Percentiles rank a stretch among this genome's conserved stretches.
Conservation (phyloP, 1,140 invertebrate species). For the Bombus difficillimus region DNA sequence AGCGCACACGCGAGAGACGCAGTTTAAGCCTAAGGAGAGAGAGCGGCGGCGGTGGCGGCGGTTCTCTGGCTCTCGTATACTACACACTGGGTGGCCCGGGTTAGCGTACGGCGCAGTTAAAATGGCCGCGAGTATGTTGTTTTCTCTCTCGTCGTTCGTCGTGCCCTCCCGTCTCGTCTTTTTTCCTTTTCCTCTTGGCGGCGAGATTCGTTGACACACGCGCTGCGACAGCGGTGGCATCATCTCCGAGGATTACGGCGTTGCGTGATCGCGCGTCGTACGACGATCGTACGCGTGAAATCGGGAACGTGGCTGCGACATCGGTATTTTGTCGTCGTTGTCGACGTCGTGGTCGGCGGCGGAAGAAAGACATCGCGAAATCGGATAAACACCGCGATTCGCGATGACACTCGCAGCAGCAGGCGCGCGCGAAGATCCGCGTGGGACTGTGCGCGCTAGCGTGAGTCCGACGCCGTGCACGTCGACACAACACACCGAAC, state of each 20-base stretch:
- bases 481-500: slow-evolving; percentile 44
- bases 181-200: slow-evolving; percentile 5
- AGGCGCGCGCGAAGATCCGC: slow-evolving; percentile 65
- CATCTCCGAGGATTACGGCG: not conserved
- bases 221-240: not conserved
- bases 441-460: slow-evolving; percentile 63
- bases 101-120: slow-evolving; percentile 66
- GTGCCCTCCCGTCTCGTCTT: not conserved
- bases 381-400: slow-evolving; percentile 5
- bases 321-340: not conserved
- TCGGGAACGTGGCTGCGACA: not conserved
- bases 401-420: slow-evolving; percentile 34
- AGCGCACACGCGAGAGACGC: slow-evolving; percentile 62
- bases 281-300: not conserved
- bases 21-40: slow-evolving; percentile 58
- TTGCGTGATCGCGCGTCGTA: not conserved
- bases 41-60: slow-evolving; percentile 25
- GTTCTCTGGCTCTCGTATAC: slow-evolving; percentile 46
- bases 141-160: slow-evolving; percentile 23
- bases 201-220: slow-evolving; percentile 18
- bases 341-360: not conserved
- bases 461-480: slow-evolving; percentile 45
- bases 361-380: not conserved
- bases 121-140: slow-evolving; percentile 65
- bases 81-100: slow-evolving; percentile 67